Evolutionary conservation across 2,797 vertebrate species (phyloP), one percentile per base, ranked within the genome.

Genomic region (Coreius guichenoti): DNA sequence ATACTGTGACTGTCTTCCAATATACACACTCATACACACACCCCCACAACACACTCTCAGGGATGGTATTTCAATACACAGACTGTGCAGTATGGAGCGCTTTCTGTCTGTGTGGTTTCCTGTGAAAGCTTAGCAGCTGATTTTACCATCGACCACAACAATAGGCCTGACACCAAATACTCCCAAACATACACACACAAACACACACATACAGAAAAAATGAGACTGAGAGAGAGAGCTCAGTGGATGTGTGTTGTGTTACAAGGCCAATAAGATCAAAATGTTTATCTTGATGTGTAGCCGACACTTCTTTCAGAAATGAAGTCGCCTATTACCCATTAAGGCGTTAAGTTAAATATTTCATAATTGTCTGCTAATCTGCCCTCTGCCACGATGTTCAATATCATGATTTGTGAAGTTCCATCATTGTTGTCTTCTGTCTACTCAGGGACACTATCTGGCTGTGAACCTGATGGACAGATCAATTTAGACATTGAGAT

Each of bases 21-120:
- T 90, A 88, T 88, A 88, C 79, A 88, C 76, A 80, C 84, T 78
- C 67, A 88, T 73, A 80, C 73, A 84, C 84, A 79, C 80, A 36
- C 83, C 84, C 89, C 45, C 72, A 79, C 80, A 82, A 88, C 80
- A 84, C 87, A 87, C 84, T 73, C 76, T 39, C 49, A 73, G 33
- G 74, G 88, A 86, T 89, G 87, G 88, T 89, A 88, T 91, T 92
- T 90, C 83, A 81, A 90, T 89, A 89, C 87, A 90, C 86, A 87
- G 77, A 65, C 80, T 39, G 83, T 86, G 80, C 88, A 86, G 83
- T 82, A 84, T 86, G 77, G 87, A 88, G 65, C 76, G 74, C 87
- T 89, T 89, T 89, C 88, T 90, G 88, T 91, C 89, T 89, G 81
- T 92, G 91, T 90, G 92, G 91, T 92, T 93, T 92, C 87, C 89